These are phyloP conservation scores for Caenorhabditis sp. DNA, from an alignment of 2,888 invertebrate genomes.

Conservation along the genomic window DNA sequence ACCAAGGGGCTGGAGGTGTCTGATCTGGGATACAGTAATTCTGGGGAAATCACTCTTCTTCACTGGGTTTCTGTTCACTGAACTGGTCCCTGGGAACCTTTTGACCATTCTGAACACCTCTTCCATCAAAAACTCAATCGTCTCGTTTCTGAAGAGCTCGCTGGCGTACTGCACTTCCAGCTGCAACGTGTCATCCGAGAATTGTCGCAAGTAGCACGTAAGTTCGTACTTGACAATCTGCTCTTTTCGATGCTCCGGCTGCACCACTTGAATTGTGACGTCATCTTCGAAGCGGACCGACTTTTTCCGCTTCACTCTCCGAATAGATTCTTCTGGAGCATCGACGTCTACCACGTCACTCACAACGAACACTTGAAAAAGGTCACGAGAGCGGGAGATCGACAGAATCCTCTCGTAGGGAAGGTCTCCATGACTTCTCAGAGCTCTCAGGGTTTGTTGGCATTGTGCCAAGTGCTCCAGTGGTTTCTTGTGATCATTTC, in stretches of 20 bases:
- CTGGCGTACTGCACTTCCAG: constrained; percentile 20
- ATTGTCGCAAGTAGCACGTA: constrained; percentile 45
- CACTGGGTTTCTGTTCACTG: background rate
- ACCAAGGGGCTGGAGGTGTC: too few relatives aligned
- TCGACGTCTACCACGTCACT: constrained; percentile 25
- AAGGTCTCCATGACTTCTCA: constrained; percentile 5
- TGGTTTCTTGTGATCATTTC: background rate
- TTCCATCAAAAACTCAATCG: background rate
- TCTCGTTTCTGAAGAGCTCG: constrained; percentile 4
- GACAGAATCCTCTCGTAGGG: constrained; percentile 36
- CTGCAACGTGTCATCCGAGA: constrained; percentile 1
- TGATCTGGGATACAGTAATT: constrained; percentile 20
- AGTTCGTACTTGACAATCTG: constrained; percentile 25
- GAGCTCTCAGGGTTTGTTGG: constrained; percentile 8
- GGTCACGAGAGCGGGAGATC: too few relatives aligned
- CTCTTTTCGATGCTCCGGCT: background rate
- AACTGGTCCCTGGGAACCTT: background rate
- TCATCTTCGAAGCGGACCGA: constrained; percentile 41
- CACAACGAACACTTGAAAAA: constrained; percentile 38
- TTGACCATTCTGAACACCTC: constrained; percentile 26
- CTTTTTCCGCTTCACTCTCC: background rate
- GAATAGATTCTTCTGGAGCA: background rate
- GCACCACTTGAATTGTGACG: background rate
- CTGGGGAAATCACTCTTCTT: constrained; percentile 28
- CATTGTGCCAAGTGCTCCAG: background rate